phyloP scores from a whole-genome alignment of 2,113 vertebrate species.

The Lophius piscatorius region DNA sequence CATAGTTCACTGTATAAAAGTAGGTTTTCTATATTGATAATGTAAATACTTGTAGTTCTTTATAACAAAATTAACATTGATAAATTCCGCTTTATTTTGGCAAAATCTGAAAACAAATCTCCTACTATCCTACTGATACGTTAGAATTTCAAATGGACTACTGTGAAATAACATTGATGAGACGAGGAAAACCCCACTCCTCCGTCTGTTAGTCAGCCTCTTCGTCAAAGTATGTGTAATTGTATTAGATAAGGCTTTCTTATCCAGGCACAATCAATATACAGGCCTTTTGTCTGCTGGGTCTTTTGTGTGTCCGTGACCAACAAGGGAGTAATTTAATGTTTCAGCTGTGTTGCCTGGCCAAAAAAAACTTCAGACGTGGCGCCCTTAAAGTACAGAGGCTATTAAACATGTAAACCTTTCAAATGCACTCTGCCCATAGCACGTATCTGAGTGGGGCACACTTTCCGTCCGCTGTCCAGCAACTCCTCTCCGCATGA shows the following conservation, averaged over 20 bases:
- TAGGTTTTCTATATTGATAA: too few species aligned
- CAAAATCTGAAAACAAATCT: too few species aligned
- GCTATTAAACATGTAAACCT: constrained; percentile 49
- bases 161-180: constrained; percentile 3
- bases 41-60: too few species aligned
- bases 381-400: constrained; percentile 33
- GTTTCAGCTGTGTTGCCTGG: constrained; percentile 43
- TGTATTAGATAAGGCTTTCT: constrained; percentile 58
- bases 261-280: constrained; percentile 39
- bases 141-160: not conserved
- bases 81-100: too few species aligned
- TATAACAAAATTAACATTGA: too few species aligned
- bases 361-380: constrained; percentile 26
- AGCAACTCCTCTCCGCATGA: constrained; percentile 43
- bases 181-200: constrained; percentile 13
- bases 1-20: too few species aligned
- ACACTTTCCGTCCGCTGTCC: constrained; percentile 32
- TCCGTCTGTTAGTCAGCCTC: constrained; percentile 41
- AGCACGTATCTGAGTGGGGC: constrained; percentile 38
- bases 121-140: not conserved
- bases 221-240: constrained; percentile 62
- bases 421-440: constrained; percentile 17
- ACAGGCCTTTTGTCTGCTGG: constrained; percentile 44
- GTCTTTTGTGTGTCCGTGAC: constrained; percentile 51
- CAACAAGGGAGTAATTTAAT: constrained; percentile 54